A percentile compares a stretch with the other conserved stretches of the same genome.
phyloP scores from a whole-genome alignment of 2,888 invertebrate species.

The Heliconius erato region DNA sequence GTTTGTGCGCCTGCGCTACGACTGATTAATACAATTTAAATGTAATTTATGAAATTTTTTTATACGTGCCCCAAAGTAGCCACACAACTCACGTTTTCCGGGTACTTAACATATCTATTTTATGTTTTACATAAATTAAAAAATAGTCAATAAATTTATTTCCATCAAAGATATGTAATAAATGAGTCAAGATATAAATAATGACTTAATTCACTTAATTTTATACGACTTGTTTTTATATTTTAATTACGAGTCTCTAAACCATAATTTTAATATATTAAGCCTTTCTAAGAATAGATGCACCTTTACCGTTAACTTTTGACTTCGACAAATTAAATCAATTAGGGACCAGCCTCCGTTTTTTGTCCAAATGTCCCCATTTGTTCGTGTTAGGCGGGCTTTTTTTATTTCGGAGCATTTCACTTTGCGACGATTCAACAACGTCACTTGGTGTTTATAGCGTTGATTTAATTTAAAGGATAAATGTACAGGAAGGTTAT shows the following conservation, averaged over 20 bases:
- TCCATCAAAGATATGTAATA: not conserved
- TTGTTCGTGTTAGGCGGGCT: slow-evolving; percentile 73
- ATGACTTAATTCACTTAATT: too few species aligned
- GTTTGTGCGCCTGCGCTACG: too few species aligned
- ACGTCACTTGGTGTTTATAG: slow-evolving; percentile 48
- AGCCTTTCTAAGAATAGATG: slow-evolving; percentile 46
- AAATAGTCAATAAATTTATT: not conserved
- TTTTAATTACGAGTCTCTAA: not conserved
- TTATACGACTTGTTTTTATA: not conserved
- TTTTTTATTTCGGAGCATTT: slow-evolving; percentile 63
- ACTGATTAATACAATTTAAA: too few species aligned
- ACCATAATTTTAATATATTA: not conserved
- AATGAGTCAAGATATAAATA: too few species aligned
- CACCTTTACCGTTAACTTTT: slow-evolving; percentile 69
- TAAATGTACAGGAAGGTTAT: slow-evolving; percentile 8
- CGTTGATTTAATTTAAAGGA: slow-evolving; percentile 50
- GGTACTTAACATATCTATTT: not conserved
- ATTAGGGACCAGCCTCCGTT: slow-evolving; percentile 74
- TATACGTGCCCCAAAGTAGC: too few species aligned
- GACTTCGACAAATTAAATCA: slow-evolving; percentile 84
- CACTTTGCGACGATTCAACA: slow-evolving; percentile 53
- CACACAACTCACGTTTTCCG: not conserved
- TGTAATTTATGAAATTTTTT: too few species aligned
- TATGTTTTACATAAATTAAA: too few species aligned
- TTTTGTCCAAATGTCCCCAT: slow-evolving; percentile 75